These are phyloP conservation scores for Amyelois transitella DNA, from an alignment of 1,140 invertebrate species.

Conservation along the genomic window DNA sequence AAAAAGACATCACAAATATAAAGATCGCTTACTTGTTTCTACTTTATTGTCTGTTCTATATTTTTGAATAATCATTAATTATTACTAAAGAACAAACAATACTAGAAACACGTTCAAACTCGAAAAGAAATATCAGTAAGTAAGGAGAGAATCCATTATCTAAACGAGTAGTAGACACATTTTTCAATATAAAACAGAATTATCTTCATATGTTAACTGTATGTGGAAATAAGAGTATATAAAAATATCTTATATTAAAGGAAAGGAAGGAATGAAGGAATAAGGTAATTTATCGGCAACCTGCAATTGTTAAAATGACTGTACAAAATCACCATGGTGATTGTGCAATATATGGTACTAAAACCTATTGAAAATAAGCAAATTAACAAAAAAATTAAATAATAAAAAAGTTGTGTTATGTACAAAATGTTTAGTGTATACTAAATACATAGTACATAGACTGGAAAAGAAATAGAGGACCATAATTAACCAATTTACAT, in stretches of 20 bases:
- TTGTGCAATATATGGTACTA: too few relatives aligned
- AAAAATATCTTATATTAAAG: background rate
- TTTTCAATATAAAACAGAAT: too few relatives aligned
- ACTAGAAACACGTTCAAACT: background rate
- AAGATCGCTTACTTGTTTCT: background rate
- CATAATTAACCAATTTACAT: too few relatives aligned
- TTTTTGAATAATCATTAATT: background rate
- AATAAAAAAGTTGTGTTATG: background rate
- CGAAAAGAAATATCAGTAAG: background rate
- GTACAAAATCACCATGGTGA: background rate
- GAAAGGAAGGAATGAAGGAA: background rate
- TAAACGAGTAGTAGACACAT: background rate
- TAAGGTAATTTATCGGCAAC: background rate
- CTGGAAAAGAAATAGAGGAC: too few relatives aligned
- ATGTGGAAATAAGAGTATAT: background rate
- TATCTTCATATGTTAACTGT: too few relatives aligned
- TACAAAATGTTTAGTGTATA: background rate
- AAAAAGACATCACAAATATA: slow-evolving; percentile 2
- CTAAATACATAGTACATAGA: too few relatives aligned
- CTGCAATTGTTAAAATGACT: background rate
- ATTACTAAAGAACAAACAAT: background rate
- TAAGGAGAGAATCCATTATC: background rate
- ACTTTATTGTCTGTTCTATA: background rate
- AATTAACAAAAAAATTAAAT: background rate
- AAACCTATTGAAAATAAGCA: background rate